Evolutionary conservation across 2,888 invertebrate genomes (phyloP).

Genomic region (Xestoiulus laeticollis): DNA sequence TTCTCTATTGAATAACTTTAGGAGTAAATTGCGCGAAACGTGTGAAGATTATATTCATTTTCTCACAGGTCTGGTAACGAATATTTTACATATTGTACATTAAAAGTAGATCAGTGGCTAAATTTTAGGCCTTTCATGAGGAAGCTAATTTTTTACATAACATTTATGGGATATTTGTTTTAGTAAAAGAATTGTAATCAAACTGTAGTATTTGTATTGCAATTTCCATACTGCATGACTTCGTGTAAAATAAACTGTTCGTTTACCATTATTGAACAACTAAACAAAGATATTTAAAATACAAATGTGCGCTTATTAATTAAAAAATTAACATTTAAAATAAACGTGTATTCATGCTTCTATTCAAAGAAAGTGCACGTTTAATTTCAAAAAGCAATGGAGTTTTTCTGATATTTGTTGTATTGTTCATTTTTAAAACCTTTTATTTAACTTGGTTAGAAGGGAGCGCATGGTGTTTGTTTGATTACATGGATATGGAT

Average conservation of each 20-base stretch:
- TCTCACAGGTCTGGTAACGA: neutral
- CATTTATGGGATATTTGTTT: too few species aligned
- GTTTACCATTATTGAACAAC: too few species aligned
- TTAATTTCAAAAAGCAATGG: neutral
- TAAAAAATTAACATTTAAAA: neutral
- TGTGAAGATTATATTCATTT: constrained; percentile 2
- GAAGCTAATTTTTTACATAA: too few species aligned
- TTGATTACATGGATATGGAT: too few species aligned
- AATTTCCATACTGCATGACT: too few species aligned
- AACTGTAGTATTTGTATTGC: too few species aligned
- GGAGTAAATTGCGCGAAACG: neutral
- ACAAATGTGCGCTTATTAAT: neutral
- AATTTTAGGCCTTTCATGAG: neutral
- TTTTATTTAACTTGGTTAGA: neutral
- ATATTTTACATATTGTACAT: neutral
- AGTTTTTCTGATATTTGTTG: neutral
- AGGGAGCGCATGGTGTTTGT: too few species aligned
- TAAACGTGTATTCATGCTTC: neutral
- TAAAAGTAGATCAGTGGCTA: neutral
- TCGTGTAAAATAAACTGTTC: too few species aligned
- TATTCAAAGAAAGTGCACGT: too few species aligned
- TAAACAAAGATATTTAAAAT: too few species aligned
- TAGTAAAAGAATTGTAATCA: too few species aligned
- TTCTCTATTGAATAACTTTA: neutral
- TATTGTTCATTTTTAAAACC: neutral